A percentile compares a stretch with the other conserved stretches of the same genome.
Evolutionary conservation across 2,888 invertebrate species (phyloP).

Genomic region (Archips crataeganus): DNA sequence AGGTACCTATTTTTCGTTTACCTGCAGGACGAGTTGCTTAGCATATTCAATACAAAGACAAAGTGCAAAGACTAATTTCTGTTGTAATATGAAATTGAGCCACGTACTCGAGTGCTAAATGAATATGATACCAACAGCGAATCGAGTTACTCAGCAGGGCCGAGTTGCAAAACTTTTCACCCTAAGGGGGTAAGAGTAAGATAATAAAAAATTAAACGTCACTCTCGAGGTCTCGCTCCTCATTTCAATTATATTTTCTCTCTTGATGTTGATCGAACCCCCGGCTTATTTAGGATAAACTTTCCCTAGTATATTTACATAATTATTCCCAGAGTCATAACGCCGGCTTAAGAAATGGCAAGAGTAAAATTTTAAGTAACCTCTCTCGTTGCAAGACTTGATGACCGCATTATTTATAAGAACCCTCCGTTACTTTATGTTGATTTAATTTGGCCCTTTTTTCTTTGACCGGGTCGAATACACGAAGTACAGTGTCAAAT

Average conservation of each 20-base stretch:
- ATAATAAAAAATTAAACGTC: constrained; percentile 48
- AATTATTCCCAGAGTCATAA: constrained; percentile 60
- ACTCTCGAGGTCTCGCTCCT: constrained; percentile 40
- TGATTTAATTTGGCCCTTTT: constrained; percentile 57
- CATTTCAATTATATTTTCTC: constrained; percentile 50
- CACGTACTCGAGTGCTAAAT: constrained; percentile 4
- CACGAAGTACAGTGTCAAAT: constrained; percentile 39
- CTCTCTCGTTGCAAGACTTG: constrained; percentile 52
- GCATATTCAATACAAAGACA: neutral
- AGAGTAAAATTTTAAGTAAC: constrained; percentile 54
- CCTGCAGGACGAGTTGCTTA: neutral
- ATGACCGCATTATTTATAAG: constrained; percentile 66
- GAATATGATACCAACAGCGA: constrained; percentile 17
- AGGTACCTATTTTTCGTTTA: neutral
- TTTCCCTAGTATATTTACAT: constrained; percentile 57
- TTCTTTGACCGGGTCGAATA: constrained; percentile 47
- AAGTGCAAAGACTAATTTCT: neutral
- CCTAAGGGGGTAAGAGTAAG: constrained; percentile 46
- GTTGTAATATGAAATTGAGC: neutral
- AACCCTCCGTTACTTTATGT: constrained; percentile 55
- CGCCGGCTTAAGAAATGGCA: constrained; percentile 52
- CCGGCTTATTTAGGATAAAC: constrained; percentile 49
- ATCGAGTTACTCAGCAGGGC: constrained; percentile 23
- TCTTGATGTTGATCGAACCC: constrained; percentile 47
- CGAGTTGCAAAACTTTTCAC: constrained; percentile 32